Conservation (phyloP, 2,797 vertebrate species). For the Coluber constrictor region DNA sequence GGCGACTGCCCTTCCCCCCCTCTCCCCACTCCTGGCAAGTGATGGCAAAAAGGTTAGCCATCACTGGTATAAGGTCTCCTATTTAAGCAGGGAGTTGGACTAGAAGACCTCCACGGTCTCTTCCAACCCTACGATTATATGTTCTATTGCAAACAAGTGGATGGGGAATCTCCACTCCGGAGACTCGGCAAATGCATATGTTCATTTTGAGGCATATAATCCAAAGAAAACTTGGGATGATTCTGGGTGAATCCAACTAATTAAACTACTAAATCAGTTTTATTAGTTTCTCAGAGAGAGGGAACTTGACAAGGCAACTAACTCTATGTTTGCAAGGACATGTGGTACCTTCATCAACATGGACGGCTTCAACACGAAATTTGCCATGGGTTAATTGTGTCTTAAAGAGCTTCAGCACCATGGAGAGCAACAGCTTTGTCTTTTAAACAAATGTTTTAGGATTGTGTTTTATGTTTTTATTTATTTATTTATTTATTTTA, state of each 20-base stretch:
- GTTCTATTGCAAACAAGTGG: not conserved
- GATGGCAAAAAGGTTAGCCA: too few species aligned
- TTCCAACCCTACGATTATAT: not conserved
- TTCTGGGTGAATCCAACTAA: not conserved
- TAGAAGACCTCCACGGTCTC: not conserved
- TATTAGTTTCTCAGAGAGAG: not conserved
- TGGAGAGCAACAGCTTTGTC: not conserved
- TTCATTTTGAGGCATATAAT: not conserved
- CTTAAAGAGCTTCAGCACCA: not conserved
- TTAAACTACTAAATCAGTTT: not conserved
- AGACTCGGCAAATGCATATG: not conserved
- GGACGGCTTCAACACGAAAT: not conserved
- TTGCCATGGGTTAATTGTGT: not conserved
- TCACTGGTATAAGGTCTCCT: not conserved
- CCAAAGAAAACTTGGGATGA: not conserved
- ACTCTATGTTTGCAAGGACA: not conserved
- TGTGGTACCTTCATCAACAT: not conserved
- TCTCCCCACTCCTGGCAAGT: too few species aligned
- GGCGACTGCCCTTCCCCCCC: too few species aligned
- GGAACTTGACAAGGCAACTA: not conserved
- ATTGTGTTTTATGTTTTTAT: too few species aligned
- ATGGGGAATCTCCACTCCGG: not conserved
- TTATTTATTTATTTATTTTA: too few species aligned
- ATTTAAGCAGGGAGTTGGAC: not conserved
- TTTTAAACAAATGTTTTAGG: conserved; percentile 18